Evolutionary conservation across 2,113 vertebrate species (phyloP).

Genomic region (Copsychus sechellarum): DNA sequence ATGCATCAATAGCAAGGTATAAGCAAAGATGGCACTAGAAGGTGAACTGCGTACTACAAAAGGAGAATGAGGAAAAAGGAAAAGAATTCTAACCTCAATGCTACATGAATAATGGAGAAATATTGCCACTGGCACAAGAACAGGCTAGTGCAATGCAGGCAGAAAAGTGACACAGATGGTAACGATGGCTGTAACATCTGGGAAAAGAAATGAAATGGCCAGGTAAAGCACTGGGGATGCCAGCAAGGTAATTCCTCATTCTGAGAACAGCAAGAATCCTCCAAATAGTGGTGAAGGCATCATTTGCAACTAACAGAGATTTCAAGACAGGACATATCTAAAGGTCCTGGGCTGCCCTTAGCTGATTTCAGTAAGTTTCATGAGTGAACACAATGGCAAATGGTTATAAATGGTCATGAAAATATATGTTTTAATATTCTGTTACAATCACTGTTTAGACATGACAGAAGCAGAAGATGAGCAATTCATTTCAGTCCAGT

Average conservation of each 20-base stretch:
- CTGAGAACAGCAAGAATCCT: not conserved
- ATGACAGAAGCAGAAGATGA: not conserved
- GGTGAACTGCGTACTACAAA: not conserved
- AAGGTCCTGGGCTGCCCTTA: not conserved
- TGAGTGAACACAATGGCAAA: not conserved
- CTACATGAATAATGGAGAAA: not conserved
- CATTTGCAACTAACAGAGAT: not conserved
- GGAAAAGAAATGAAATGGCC: not conserved
- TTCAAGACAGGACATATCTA: not conserved
- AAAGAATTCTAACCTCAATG: not conserved
- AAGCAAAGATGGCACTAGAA: constrained; percentile 11
- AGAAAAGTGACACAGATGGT: not conserved
- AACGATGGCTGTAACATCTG: not conserved
- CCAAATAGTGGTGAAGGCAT: not conserved
- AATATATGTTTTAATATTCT: not conserved
- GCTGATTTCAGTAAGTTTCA: not conserved
- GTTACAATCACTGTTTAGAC: not conserved
- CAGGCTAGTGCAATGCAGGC: not conserved
- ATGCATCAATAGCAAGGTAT: constrained; percentile 1
- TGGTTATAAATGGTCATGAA: not conserved
- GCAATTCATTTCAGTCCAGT: not conserved
- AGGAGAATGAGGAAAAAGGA: not conserved
- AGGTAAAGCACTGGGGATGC: not conserved
- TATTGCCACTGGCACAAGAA: not conserved
- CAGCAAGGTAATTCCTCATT: not conserved